Base-by-base conservation (phyloP, 2,888 invertebrate species). In the Drosophila merina region DNA sequence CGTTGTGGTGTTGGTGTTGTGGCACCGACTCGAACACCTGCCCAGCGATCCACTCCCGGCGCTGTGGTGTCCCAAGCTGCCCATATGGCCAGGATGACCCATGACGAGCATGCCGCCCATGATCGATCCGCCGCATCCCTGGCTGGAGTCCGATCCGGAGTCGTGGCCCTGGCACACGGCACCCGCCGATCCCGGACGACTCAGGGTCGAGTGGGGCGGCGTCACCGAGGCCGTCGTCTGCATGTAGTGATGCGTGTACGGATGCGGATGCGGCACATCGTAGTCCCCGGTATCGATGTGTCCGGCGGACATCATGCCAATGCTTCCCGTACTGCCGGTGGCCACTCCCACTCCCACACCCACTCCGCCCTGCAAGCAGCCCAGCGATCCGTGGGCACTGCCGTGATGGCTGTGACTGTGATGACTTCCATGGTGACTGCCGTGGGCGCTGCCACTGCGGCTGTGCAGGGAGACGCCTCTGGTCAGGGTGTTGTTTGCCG, bases 191-290 rank as follows among this genome's bases (percentile, higher is more conserved):
- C 91, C 92, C 7, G 91, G 92, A 45, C 92, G 82, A 83, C 90
- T 92, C 74, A 92, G 87, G 40, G 91, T 90, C 47, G 91, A 89
- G 76, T 91, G 91, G 56, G 91, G 92, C 66, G 92, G 92, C 57
- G 92, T 92, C 76, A 91, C 90, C 51, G 92, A 91, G 20, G 86
- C 75, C 54, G 91, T 89, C 47, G 92, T 92, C 77, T 92, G 92
- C 91, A 92, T 92, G 74, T 92, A 92, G 76, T 92, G 92, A 86
- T 92, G 92, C 54, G 92, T 92, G 77, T 92, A 92, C 25, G 92
- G 92, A 89, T 92, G 92, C 72, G 92, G 92, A 89, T 92, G 92
- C 42, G 92, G 92, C 52, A 92, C 92, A 88, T 92, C 92, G 75
- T 92, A 92, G 75, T 92, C 92, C 44, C 92, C 92, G 6, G 92